A percentile compares a stretch with the other conserved stretches of the same genome.
Evolutionary conservation across 1,140 invertebrate species (phyloP).

Genomic region (Colletes gigas): DNA sequence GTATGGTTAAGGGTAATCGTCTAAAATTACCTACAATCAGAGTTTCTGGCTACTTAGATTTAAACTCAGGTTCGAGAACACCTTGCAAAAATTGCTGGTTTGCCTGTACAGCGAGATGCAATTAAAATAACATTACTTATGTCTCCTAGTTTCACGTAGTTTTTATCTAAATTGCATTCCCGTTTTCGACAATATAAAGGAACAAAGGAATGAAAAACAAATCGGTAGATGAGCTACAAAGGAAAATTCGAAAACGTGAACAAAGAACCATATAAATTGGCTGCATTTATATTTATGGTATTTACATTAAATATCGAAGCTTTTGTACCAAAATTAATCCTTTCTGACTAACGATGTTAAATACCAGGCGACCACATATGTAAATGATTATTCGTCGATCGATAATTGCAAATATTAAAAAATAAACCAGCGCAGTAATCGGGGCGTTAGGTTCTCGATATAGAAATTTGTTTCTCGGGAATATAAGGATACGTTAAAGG

Average conservation of each 20-base stretch:
- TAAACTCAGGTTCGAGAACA: neutral
- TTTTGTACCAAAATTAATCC: no score
- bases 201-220: neutral
- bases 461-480: neutral
- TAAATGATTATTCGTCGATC: no score
- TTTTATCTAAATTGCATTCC: neutral
- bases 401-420: no score
- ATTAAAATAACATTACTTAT: conserved; percentile 32
- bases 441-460: neutral
- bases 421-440: no score
- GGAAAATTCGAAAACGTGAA: no score
- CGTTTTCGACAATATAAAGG: neutral
- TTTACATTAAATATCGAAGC: no score
- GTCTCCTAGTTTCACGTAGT: neutral
- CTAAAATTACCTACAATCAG: neutral
- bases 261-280: no score
- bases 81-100: neutral
- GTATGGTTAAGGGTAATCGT: neutral
- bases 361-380: no score
- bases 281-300: no score
- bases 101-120: neutral
- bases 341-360: no score
- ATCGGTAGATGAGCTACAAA: no score
- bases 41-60: neutral
- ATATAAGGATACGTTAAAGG: neutral